phyloP scores from a whole-genome alignment of 2,888 invertebrate genomes.

The Eupithecia centaureata region DNA sequence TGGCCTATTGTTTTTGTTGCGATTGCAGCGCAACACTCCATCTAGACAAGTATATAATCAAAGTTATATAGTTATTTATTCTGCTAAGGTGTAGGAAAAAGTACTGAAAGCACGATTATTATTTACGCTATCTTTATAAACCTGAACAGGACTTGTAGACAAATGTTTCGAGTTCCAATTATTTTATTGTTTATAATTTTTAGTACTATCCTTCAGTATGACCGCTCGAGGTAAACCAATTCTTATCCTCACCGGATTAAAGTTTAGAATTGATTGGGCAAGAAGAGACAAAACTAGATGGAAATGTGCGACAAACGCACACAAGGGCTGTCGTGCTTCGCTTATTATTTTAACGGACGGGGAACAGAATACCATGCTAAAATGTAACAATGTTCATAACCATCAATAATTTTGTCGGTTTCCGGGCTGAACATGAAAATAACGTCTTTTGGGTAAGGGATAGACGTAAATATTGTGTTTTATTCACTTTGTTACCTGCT shows the following conservation, averaged over 20 bases:
- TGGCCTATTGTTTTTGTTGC: too few species aligned
- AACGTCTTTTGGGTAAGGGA: not conserved
- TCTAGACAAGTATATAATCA: too few species aligned
- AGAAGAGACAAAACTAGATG: not conserved
- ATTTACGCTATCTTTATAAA: too few species aligned
- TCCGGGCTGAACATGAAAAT: not conserved
- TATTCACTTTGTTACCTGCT: not conserved
- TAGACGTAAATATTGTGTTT: not conserved
- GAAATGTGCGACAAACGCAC: not conserved
- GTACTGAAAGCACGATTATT: too few species aligned
- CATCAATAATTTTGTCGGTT: not conserved
- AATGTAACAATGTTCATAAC: conserved; percentile 4
- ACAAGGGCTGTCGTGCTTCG: not conserved
- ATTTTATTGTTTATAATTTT: not conserved
- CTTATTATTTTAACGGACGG: not conserved
- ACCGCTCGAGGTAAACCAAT: not conserved
- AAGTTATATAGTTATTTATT: too few species aligned
- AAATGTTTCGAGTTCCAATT: too few species aligned
- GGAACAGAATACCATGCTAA: not conserved
- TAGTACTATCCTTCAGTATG: not conserved
- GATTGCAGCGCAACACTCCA: too few species aligned
- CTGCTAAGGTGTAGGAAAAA: too few species aligned
- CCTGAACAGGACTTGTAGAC: too few species aligned
- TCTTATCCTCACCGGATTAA: not conserved
- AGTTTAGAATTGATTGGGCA: not conserved